Conservation (phyloP, 2,888 invertebrate genomes). For the Teleogryllus oceanicus region DNA sequence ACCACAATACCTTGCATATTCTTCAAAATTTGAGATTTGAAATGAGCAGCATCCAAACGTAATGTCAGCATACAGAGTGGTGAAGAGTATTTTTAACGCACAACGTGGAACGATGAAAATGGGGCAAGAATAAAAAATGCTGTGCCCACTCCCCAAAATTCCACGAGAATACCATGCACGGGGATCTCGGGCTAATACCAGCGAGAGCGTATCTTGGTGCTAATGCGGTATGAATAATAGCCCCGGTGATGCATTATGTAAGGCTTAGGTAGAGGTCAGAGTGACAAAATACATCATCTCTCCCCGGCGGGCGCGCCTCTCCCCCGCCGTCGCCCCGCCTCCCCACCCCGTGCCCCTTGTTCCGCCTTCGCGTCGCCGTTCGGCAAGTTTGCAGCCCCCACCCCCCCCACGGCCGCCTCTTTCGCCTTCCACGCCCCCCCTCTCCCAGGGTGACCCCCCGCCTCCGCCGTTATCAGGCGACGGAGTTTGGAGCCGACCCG, state of each 20-base stretch:
- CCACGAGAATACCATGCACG: background rate
- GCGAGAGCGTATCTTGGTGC: background rate
- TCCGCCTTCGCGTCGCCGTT: background rate
- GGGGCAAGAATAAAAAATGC: background rate
- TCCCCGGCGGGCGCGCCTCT: background rate
- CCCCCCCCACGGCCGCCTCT: background rate
- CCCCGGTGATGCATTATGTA: conserved; percentile 18
- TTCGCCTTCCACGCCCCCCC: background rate
- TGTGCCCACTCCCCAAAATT: background rate
- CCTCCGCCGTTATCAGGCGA: background rate
- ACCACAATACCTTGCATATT: too few relatives aligned
- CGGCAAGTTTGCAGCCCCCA: background rate
- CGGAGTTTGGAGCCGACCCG: conserved; percentile 1
- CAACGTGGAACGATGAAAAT: too few relatives aligned
- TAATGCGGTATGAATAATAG: conserved; percentile 3
- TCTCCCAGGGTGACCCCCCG: background rate
- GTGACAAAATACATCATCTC: conserved; percentile 18
- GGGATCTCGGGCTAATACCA: background rate
- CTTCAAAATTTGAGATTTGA: too few relatives aligned
- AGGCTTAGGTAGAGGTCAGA: conserved; percentile 18
- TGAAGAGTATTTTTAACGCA: too few relatives aligned
- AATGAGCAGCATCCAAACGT: too few relatives aligned
- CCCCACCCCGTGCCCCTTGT: background rate
- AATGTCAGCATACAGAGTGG: too few relatives aligned
- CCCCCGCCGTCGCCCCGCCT: background rate